Conservation (phyloP, 2,113 vertebrate genomes). For the Ciconia maguari region DNA sequence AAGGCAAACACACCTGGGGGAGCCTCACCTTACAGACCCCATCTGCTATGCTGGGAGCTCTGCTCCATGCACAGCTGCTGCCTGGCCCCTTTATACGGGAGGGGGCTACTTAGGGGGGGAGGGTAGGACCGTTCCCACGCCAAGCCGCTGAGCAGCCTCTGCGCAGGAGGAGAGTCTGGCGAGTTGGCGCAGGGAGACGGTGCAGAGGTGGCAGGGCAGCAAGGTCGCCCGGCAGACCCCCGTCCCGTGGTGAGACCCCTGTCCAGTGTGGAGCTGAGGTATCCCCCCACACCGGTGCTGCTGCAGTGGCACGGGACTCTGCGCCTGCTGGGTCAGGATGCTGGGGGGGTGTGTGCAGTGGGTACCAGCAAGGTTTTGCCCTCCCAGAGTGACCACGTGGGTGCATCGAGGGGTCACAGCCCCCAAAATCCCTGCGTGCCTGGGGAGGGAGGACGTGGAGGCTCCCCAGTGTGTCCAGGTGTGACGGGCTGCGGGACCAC, state of each 20-base stretch:
- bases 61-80: not conserved
- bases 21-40: slow-evolving; percentile 44
- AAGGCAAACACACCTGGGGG: slow-evolving; percentile 63
- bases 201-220: slow-evolving; percentile 6
- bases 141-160: not conserved
- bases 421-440: rapidly evolving
- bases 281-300: not conserved
- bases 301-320: not conserved
- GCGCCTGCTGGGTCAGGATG: not conserved
- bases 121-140: not conserved
- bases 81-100: slow-evolving; percentile 13
- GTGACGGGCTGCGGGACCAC: not conserved
- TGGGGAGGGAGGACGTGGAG: rapidly evolving
- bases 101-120: not conserved
- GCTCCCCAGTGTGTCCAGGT: rapidly evolving
- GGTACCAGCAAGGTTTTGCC: not conserved
- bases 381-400: not conserved
- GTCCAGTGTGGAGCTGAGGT: not conserved
- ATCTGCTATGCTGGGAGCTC: slow-evolving; percentile 2
- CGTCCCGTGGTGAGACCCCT: not conserved
- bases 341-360: not conserved
- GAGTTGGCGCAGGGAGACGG: not conserved
- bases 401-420: not conserved
- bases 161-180: not conserved
- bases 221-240: not conserved